Evolutionary conservation across 2,888 invertebrate genomes (phyloP).

Genomic region (Tetanocera ferruginea): DNA sequence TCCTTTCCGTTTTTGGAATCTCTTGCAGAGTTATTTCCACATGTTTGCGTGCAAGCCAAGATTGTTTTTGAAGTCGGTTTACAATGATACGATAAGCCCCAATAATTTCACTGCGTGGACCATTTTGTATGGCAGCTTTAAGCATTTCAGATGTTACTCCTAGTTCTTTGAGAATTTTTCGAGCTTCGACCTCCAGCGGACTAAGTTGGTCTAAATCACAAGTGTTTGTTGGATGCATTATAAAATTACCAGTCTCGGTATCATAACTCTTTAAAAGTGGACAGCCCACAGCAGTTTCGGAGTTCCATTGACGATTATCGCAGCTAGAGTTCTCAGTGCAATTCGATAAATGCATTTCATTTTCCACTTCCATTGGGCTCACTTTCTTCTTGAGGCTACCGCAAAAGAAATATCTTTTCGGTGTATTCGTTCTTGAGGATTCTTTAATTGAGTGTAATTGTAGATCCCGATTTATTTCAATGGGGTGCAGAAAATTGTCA

Average conservation of each 20-base stretch:
- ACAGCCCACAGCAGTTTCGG: constrained; percentile 60
- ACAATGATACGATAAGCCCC: constrained; percentile 81
- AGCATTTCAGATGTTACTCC: constrained; percentile 76
- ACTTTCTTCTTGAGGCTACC: constrained; percentile 69
- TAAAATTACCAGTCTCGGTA: constrained; percentile 69
- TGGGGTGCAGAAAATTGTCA: constrained; percentile 68
- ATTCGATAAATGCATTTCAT: constrained; percentile 60
- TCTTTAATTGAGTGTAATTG: constrained; percentile 48
- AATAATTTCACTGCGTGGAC: constrained; percentile 76
- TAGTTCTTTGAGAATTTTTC: constrained; percentile 72
- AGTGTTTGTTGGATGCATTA: constrained; percentile 69
- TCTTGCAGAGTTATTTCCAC: constrained; percentile 67
- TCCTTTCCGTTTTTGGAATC: constrained; percentile 65
- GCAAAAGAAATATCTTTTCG: constrained; percentile 63
- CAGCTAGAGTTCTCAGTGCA: constrained; percentile 51
- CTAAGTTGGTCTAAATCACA: constrained; percentile 66
- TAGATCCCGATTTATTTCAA: constrained; percentile 60
- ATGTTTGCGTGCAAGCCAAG: constrained; percentile 68
- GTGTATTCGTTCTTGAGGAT: constrained; percentile 57
- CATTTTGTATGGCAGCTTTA: constrained; percentile 72
- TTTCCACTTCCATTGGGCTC: constrained; percentile 67
- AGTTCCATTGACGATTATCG: constrained; percentile 58
- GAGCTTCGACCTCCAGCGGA: constrained; percentile 72
- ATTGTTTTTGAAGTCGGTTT: constrained; percentile 72
- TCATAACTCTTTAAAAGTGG: constrained; percentile 68